Evolutionary conservation across 2,888 invertebrate species (phyloP), one percentile per base, ranked within the genome.

Genomic region (Lymantria dispar): DNA sequence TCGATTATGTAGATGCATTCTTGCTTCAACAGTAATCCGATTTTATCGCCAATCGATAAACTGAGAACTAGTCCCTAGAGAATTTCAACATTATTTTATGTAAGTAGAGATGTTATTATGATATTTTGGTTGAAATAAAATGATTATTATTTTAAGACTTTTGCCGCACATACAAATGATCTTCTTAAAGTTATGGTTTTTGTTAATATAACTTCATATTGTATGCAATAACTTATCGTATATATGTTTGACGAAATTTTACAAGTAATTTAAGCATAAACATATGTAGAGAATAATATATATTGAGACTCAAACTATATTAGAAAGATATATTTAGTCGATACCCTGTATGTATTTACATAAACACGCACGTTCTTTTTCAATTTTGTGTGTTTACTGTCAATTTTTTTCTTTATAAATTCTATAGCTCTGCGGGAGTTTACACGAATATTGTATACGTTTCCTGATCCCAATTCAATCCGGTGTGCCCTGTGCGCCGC

Each of bases 361-460:
- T 41, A 31, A 8, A 13, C 48, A 46, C 47, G 53, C 33, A 36
- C 45, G 48, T 54, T 61, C 54, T 56, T 66, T 65, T 60, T 60
- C 53, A 62, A 65, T 62, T 62, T 65, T 42, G 62, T 61, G 52
- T 58, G 54, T 65, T 60, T 43, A n/a, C 55, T 64, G 69, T 67
- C 74, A 22, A 78, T 76, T 74, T 75, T 75, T 82, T 70, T 60
- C 60, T 72, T 73, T 74, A 72, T 72, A 69, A 73, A 79, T 80
- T 73, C 72, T 82, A 75, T 73, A 69, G 70, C 85, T 58, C 88
- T 68, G 77, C 87, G 83, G 87, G 88, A 83, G 83, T 78, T 79
- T 75, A 78, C 78, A 73, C 75, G 70, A 67, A 63, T 62, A 64
- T 68, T 68, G 60, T 68, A 60, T 80, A 76, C 76, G 73, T 79